Base-by-base conservation (phyloP, 2,113 vertebrate species). In the Eubucco bourcierii region DNA sequence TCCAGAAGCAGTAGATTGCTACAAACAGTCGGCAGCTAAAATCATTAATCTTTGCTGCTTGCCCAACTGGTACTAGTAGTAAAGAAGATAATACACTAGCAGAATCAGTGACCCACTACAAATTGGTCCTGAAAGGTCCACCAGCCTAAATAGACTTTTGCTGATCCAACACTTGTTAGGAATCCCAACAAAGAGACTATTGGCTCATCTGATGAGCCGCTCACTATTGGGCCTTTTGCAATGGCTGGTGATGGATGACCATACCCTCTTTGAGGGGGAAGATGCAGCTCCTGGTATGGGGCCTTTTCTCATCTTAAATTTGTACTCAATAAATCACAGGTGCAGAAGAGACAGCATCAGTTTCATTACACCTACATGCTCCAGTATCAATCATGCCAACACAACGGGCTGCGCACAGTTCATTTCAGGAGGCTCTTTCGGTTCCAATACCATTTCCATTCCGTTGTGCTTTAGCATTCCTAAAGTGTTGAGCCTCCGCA, bases 121-220 rank as follows among this genome's bases (percentile, higher is more conserved):
- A 99, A 99, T 99, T 99, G 98, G 98, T 99, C 99, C 98, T 99
- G 98, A 99, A 99, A 99, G 98, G 98, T 99, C 98, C 98, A 99
- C 98, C 98, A 98, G 98, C 98, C 98, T 99, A 99, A 99, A 99
- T 99, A 99, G 98, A 99, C 99, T 99, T 99, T 99, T 99, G 99
- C 99, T 99, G 99, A 99, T 99, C 99, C 98, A 97, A 99, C 99
- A 99, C 99, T 99, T 99, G 99, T 99, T 99, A 99, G 98, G 98
- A 99, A 98, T 98, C 98, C 98, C 98, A 98, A 99, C 99, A 99
- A 99, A 99, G 98, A 98, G 98, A 98, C 98, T 98, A 99, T 99
- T 98, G 98, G 98, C 97, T 98, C 98, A 98, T 98, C 98, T 98
- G 98, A 98, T 98, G 98, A 98, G 98, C 97, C 98, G 98, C 98